These are phyloP conservation scores for Boleophthalmus pectinirostris DNA, from an alignment of 2,113 vertebrate genomes.

Conservation along the genomic window DNA sequence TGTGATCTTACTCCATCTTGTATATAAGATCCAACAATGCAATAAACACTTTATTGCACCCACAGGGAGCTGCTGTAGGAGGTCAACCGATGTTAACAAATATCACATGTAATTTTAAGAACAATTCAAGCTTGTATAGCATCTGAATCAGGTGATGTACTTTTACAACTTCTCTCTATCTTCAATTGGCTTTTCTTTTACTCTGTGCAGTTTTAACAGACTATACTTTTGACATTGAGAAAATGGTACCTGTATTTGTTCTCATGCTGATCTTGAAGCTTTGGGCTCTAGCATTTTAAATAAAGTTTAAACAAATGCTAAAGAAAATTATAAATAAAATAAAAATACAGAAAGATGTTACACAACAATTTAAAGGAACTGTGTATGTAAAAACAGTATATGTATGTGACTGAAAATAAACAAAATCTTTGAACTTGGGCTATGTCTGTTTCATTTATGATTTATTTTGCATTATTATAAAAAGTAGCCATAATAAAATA, in stretches of 20 bases:
- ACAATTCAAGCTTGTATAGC: conserved; percentile 53
- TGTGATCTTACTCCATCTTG: conserved; percentile 49
- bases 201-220: conserved; percentile 71
- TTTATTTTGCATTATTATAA: not conserved
- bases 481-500: no score
- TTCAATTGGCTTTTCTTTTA: conserved; percentile 59
- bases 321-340: conserved; percentile 62
- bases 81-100: conserved; percentile 38
- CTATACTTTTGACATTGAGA: conserved; percentile 69
- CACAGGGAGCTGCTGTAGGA: conserved; percentile 56
- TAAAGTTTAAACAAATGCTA: conserved; percentile 71
- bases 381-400: conserved; percentile 81
- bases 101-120: conserved; percentile 39
- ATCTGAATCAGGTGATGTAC: conserved; percentile 67
- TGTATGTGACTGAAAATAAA: conserved; percentile 87
- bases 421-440: conserved; percentile 78
- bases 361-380: conserved; percentile 82
- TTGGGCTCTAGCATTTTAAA: conserved; percentile 71
- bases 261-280: conserved; percentile 67
- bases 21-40: conserved; percentile 73
- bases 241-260: conserved; percentile 53
- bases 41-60: conserved; percentile 72
- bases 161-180: conserved; percentile 52
- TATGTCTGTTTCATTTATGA: not conserved
- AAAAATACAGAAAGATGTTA: conserved; percentile 69